Evolutionary conservation across 2,113 vertebrate species (phyloP), one percentile per base, ranked within the genome.

Genomic region (Candoia aspera): DNA sequence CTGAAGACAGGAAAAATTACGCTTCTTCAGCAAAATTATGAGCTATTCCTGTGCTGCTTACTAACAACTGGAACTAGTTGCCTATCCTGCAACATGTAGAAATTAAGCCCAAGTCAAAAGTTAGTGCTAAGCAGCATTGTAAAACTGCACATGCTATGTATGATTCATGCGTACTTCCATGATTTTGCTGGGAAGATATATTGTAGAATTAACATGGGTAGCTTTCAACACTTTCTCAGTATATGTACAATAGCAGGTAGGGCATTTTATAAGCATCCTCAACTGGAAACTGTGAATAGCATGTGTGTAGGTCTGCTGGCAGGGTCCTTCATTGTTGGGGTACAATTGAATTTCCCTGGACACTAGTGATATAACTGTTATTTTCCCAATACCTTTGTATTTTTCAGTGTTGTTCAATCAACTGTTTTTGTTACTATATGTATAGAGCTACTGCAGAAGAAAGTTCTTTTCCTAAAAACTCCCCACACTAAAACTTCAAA

Each of bases 151-250:
- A 57, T 13, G 60, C 5, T 17, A 3, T 58, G 6, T 57, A n/a
- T 73, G 62, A 79, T 26, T 87, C 85, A 83, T 79, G 55, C 57
- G 86, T n/a, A 83, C 49, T 53, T 92, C 91, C 68, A 53, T 55
- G 46, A 46, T 46, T 17, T 24, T 53, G 29, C 29, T 19, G 29
- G 46, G 46, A 79, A 73, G 24, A 2, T 58, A 23, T 83, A 33
- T 17, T 88, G 26, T 53, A 33, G 86, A 84, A 53, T 91, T 85
- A 29, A 24, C 54, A 57, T 87, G 54, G 2, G 8, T 42, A 79
- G 42, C 73, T 42, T 79, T 79, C 73, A 9, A 79, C 42, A 33
- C 73, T 42, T 15, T 42, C 73, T 79, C 33, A 42, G 73, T 42
- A 37, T 19, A 42, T 79, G 33, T 79, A 79, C 33, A 42, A 9